phyloP scores from a whole-genome alignment of 2,113 vertebrate species.

The Albula goreensis region DNA sequence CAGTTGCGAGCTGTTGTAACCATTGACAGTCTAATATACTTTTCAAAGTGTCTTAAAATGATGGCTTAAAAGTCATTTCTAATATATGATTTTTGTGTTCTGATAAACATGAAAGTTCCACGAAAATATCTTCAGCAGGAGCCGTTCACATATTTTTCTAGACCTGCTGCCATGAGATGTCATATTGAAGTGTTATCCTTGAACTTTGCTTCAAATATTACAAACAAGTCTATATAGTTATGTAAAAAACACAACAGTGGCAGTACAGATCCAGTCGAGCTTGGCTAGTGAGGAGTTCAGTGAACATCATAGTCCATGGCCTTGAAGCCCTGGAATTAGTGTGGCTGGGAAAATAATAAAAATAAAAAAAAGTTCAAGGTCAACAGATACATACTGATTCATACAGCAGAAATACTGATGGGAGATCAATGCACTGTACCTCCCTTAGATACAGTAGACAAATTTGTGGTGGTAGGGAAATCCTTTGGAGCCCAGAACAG shows the following conservation, averaged over 20 bases:
- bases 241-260: conserved; percentile 17
- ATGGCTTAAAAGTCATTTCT: too few relatives aligned
- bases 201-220: conserved; percentile 25
- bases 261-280: background rate
- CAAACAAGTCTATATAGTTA: conserved; percentile 26
- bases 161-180: background rate
- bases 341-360: background rate
- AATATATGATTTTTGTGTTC: too few relatives aligned
- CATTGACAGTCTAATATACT: background rate
- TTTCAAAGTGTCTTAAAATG: too few relatives aligned
- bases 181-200: conserved; percentile 22
- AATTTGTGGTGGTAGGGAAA: background rate
- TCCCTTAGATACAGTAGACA: background rate
- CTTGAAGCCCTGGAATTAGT: conserved; percentile 11
- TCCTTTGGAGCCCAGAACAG: background rate
- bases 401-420: too few relatives aligned
- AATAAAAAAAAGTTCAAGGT: conserved; percentile 13
- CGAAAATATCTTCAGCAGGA: too few relatives aligned
- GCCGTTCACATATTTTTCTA: conserved; percentile 14
- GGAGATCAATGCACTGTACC: background rate
- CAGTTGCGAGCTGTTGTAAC: background rate
- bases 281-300: background rate
- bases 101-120: too few relatives aligned
- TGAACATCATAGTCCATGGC: background rate
- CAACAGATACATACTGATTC: background rate